Percentiles rank a stretch among this genome's conserved stretches.
Evolutionary conservation across 1,140 invertebrate species (phyloP).

Genomic region (Hydropsyche tenuis): DNA sequence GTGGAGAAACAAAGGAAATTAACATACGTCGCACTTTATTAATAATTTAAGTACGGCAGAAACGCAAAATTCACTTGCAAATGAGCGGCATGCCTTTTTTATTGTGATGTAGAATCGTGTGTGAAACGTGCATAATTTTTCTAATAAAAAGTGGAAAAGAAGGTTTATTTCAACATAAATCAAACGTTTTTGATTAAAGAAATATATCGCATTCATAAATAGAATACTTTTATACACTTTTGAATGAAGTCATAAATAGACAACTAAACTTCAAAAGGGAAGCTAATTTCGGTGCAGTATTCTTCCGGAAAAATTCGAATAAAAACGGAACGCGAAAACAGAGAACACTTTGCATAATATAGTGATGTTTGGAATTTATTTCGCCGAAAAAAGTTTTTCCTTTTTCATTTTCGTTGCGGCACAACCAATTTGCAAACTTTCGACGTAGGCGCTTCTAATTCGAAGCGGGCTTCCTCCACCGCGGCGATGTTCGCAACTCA

Average conservation of each 20-base stretch:
- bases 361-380: slow-evolving; percentile 15
- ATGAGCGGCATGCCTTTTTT: neutral
- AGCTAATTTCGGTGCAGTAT: neutral
- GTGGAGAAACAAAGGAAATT: slow-evolving; percentile 24
- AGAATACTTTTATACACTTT: no score
- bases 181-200: no score
- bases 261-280: no score
- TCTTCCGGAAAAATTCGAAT: neutral
- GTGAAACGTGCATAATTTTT: no score
- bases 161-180: no score
- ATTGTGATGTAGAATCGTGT: no score
- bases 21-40: slow-evolving; percentile 18
- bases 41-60: slow-evolving; percentile 20
- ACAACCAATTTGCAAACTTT: slow-evolving; percentile 37
- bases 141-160: no score
- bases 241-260: no score
- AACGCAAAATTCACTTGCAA: slow-evolving; percentile 14
- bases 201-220: no score
- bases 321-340: neutral
- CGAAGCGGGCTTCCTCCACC: neutral
- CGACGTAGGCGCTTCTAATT: slow-evolving; percentile 10
- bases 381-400: slow-evolving; percentile 13
- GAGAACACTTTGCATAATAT: neutral
- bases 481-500: slow-evolving; percentile 10
- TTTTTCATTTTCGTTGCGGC: slow-evolving; percentile 2